These are phyloP conservation scores for Lasioglossum figueresi DNA, from an alignment of 2,888 invertebrate genomes.

Conservation along the genomic window DNA sequence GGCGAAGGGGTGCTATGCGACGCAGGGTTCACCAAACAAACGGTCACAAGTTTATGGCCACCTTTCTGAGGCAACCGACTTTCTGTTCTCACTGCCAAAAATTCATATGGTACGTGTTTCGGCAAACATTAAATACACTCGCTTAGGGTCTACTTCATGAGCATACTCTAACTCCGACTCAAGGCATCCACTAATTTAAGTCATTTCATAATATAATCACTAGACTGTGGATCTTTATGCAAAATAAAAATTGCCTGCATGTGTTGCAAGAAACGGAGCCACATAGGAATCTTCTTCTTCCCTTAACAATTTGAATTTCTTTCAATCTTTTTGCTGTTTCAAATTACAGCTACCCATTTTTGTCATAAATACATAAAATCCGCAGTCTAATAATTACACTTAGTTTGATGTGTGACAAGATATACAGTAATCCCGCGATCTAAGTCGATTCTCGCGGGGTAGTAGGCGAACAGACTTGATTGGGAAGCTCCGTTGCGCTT, in stretches of 20 bases:
- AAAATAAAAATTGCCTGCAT: too few species aligned
- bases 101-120: slow-evolving; percentile 95
- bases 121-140: slow-evolving; percentile 15
- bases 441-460: too few species aligned
- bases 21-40: slow-evolving; percentile 98
- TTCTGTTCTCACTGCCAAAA: slow-evolving; percentile 99
- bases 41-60: slow-evolving; percentile 99
- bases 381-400: slow-evolving; percentile 15
- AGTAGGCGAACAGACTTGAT: too few species aligned
- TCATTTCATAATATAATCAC: slow-evolving; percentile 30
- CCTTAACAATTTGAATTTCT: too few species aligned
- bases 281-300: too few species aligned
- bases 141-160: slow-evolving; percentile 51
- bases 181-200: slow-evolving; percentile 47
- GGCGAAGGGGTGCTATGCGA: slow-evolving; percentile 98
- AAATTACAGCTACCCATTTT: too few species aligned
- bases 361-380: too few species aligned
- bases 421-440: too few species aligned
- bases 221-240: too few species aligned
- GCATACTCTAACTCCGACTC: slow-evolving; percentile 44
- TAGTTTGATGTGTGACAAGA: slow-evolving; percentile 47
- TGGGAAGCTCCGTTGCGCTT: too few species aligned
- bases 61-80: slow-evolving; percentile 98
- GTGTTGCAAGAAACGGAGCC: too few species aligned
- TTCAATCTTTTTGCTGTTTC: too few species aligned